Conservation (phyloP, 2,797 vertebrate genomes). For the Agapornis canus region DNA sequence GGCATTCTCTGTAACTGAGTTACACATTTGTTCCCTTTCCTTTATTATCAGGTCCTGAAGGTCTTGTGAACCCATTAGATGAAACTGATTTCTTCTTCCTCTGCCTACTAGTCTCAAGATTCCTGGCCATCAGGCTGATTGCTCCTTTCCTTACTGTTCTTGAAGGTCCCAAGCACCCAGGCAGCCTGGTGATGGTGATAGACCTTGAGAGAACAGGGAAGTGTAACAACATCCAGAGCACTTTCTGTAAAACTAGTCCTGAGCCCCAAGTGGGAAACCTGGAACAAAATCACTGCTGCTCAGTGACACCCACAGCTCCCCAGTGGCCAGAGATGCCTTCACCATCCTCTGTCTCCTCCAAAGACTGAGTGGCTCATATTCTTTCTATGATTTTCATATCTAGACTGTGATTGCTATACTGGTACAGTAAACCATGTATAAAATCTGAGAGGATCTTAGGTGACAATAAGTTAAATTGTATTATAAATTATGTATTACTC, state of each 20-base stretch:
- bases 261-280: background rate
- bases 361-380: background rate
- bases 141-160: accelerated
- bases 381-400: background rate
- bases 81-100: background rate
- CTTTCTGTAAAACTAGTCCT: background rate
- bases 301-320: accelerated
- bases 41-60: background rate
- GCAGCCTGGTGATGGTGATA: accelerated
- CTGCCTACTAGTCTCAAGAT: background rate
- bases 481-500: background rate
- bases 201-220: background rate
- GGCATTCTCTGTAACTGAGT: background rate
- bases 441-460: background rate
- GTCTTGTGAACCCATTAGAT: background rate
- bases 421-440: accelerated
- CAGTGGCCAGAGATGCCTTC: accelerated
- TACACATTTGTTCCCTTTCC: accelerated
- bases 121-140: background rate
- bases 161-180: background rate
- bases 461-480: background rate
- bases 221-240: background rate
- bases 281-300: background rate
- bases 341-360: background rate
- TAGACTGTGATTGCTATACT: background rate